These are phyloP conservation scores for Okamejei kenojei DNA, from an alignment of 2,797 vertebrate species.

Conservation along the genomic window DNA sequence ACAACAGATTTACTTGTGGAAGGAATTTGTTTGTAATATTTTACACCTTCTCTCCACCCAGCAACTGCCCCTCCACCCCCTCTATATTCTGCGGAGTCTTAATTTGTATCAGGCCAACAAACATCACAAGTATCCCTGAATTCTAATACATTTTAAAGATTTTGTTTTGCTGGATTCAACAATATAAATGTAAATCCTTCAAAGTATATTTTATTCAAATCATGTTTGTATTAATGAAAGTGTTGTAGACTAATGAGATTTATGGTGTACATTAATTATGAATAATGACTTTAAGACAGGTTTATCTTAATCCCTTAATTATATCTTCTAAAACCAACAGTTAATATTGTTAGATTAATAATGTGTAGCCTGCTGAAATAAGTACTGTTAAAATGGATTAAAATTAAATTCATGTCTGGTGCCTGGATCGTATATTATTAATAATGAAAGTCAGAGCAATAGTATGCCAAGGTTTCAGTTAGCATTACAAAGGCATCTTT, in stretches of 20 bases:
- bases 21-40: neutral
- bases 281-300: constrained; percentile 12
- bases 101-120: neutral
- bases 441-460: neutral
- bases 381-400: constrained; percentile 14
- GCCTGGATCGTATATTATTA: neutral
- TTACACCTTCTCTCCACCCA: too few relatives aligned
- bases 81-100: neutral
- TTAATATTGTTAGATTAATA: constrained; percentile 31
- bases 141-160: neutral
- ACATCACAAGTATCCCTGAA: neutral
- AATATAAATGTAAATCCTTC: constrained; percentile 7
- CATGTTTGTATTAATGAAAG: constrained; percentile 17
- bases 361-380: constrained; percentile 5
- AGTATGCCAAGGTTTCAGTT: neutral
- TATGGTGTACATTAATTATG: constrained; percentile 14
- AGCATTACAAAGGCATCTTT: neutral
- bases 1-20: neutral
- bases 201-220: constrained; percentile 24
- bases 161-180: neutral
- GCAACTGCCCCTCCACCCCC: too few relatives aligned
- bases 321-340: neutral
- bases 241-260: constrained; percentile 8
- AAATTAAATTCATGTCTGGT: constrained; percentile 15
- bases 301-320: constrained; percentile 14